Conservation (phyloP, 2,113 vertebrate species). For the Cebidichthys violaceus region DNA sequence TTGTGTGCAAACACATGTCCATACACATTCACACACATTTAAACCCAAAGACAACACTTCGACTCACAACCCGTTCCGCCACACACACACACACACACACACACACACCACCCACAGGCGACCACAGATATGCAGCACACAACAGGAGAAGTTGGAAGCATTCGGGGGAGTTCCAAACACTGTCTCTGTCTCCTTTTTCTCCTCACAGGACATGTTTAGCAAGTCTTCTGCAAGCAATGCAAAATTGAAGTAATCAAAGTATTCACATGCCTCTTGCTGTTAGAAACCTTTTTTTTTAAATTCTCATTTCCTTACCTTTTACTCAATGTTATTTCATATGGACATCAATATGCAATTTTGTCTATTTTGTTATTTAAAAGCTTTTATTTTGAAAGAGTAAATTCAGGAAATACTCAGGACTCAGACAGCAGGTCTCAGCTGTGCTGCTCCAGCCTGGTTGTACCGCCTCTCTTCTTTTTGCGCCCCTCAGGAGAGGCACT, state of each 20-base stretch:
- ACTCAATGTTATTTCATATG: not conserved
- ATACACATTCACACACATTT: conserved; percentile 17
- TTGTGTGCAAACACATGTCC: conserved; percentile 32
- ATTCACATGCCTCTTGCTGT: not conserved
- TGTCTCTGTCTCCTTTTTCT: conserved; percentile 39
- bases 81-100: conserved; percentile 31
- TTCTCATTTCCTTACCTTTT: not conserved
- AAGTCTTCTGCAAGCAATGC: conserved; percentile 38
- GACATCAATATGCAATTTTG: not conserved
- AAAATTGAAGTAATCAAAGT: conserved; percentile 8
- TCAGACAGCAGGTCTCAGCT: not conserved
- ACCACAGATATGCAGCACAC: conserved; percentile 68
- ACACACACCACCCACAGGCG: conserved; percentile 38
- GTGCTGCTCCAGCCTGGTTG: not conserved
- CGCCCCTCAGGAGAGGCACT: not conserved
- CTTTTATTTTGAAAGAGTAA: not conserved
- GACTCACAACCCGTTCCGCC: conserved; percentile 21
- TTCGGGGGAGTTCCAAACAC: conserved; percentile 47
- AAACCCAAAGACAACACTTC: conserved; percentile 28
- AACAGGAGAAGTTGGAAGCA: conserved; percentile 48
- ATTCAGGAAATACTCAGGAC: too few relatives aligned
- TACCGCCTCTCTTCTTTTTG: not conserved
- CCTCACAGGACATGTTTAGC: conserved; percentile 34
- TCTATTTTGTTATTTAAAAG: not conserved
- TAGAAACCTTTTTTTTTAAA: not conserved